These are phyloP conservation scores for Acanthacorydalis orientalis DNA, from an alignment of 2,888 invertebrate genomes.

Conservation along the genomic window DNA sequence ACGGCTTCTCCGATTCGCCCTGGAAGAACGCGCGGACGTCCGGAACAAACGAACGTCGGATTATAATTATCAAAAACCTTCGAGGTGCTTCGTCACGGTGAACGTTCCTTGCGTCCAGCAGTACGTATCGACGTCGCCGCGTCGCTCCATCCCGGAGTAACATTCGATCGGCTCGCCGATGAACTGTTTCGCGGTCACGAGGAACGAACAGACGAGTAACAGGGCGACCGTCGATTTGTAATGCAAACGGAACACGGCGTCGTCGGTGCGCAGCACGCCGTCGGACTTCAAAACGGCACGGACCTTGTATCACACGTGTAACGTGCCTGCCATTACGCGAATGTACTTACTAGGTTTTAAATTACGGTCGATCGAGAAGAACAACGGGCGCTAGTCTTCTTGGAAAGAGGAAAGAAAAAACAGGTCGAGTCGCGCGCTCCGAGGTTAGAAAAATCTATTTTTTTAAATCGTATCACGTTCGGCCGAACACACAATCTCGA, in stretches of 20 bases:
- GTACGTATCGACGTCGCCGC: slow-evolving; percentile 51
- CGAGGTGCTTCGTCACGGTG: slow-evolving; percentile 31
- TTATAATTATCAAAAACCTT: slow-evolving; percentile 17
- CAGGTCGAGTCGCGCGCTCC: too few species aligned
- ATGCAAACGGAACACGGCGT: slow-evolving; percentile 57
- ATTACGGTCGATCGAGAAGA: too few species aligned
- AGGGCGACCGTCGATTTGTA: slow-evolving; percentile 56
- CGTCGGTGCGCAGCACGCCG: slow-evolving; percentile 48
- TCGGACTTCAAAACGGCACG: slow-evolving; percentile 48
- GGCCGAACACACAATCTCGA: too few species aligned
- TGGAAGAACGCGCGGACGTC: neutral
- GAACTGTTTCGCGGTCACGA: slow-evolving; percentile 67
- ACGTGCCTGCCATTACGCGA: too few species aligned
- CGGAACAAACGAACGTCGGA: neutral
- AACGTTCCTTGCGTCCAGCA: slow-evolving; percentile 69
- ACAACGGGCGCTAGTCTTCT: too few species aligned
- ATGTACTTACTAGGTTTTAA: too few species aligned
- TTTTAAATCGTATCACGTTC: too few species aligned
- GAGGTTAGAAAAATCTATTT: too few species aligned
- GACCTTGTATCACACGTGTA: slow-evolving; percentile 48
- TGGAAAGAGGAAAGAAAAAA: too few species aligned
- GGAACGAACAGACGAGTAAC: slow-evolving; percentile 51
- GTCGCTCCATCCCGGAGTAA: slow-evolving; percentile 33
- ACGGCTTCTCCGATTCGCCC: slow-evolving; percentile 18
- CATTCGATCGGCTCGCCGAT: slow-evolving; percentile 77